Conservation (phyloP, 2,888 invertebrate species). For the Nemotelus pantherinus region DNA sequence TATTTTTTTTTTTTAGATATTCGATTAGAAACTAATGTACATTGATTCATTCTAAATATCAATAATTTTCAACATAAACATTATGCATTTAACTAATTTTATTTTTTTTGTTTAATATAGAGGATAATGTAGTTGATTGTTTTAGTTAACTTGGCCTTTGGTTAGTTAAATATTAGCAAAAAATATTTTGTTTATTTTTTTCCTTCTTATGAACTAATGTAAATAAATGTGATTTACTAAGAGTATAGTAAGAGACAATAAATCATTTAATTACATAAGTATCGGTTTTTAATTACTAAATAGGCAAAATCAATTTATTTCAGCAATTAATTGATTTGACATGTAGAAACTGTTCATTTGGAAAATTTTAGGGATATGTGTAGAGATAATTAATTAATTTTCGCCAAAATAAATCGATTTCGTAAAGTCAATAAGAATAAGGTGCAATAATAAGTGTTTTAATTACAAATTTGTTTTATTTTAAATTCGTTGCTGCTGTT, state of each 20-base stretch:
- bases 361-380: too few species aligned
- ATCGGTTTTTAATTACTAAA: conserved; percentile 31
- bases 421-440: conserved; percentile 22
- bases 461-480: conserved; percentile 28
- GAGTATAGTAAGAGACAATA: conserved; percentile 30
- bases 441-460: conserved; percentile 35
- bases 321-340: not conserved
- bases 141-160: conserved; percentile 67
- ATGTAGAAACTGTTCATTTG: too few species aligned
- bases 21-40: not conserved
- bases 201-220: conserved; percentile 41
- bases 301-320: conserved; percentile 51
- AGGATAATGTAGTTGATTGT: conserved; percentile 45
- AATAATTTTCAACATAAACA: conserved; percentile 34
- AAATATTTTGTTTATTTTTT: conserved; percentile 46
- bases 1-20: conserved; percentile 25
- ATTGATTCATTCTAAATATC: not conserved
- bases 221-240: conserved; percentile 38
- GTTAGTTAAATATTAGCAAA: conserved; percentile 63
- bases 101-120: conserved; percentile 30
- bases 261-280: conserved; percentile 39
- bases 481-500: conserved; percentile 6
- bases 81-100: conserved; percentile 9
- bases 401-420: conserved; percentile 36
- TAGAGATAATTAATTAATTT: conserved; percentile 51